Percentiles rank a stretch among this genome's conserved stretches.
Conservation (phyloP, 2,888 invertebrate species). For the Dasypolia templi region DNA sequence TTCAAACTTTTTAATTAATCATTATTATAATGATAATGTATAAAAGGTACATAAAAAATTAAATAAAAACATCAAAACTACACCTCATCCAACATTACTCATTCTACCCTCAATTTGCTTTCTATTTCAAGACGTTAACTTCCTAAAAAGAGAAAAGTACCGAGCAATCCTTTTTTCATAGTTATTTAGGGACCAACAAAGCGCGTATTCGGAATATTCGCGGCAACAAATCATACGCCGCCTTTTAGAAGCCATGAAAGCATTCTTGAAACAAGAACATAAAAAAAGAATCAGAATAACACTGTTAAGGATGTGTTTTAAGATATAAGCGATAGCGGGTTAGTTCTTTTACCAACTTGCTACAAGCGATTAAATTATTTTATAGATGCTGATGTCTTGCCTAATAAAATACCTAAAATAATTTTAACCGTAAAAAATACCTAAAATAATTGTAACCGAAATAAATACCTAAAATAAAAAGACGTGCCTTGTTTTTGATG, state of each 20-base stretch:
- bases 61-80: slow-evolving; percentile 35
- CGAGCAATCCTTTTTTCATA: slow-evolving; percentile 57
- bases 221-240: slow-evolving; percentile 85
- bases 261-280: slow-evolving; percentile 81
- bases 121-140: slow-evolving; percentile 60
- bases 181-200: slow-evolving; percentile 65
- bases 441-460: too few species aligned
- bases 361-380: too few species aligned
- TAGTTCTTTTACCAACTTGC: slow-evolving; percentile 21
- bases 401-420: too few species aligned
- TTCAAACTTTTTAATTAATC: background rate
- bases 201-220: slow-evolving; percentile 81
- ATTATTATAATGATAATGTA: too few species aligned
- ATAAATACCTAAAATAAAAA: too few species aligned
- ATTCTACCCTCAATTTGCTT: slow-evolving; percentile 55
- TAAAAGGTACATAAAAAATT: background rate
- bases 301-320: slow-evolving; percentile 59
- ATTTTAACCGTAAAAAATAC: too few species aligned
- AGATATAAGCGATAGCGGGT: slow-evolving; percentile 55
- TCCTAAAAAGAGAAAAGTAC: slow-evolving; percentile 60
- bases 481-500: too few species aligned
- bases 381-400: background rate
- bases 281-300: slow-evolving; percentile 73
- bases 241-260: slow-evolving; percentile 83
- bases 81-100: slow-evolving; percentile 49